Evolutionary conservation across 2,797 vertebrate genomes (phyloP).

Genomic region (Clarias fuscus): DNA sequence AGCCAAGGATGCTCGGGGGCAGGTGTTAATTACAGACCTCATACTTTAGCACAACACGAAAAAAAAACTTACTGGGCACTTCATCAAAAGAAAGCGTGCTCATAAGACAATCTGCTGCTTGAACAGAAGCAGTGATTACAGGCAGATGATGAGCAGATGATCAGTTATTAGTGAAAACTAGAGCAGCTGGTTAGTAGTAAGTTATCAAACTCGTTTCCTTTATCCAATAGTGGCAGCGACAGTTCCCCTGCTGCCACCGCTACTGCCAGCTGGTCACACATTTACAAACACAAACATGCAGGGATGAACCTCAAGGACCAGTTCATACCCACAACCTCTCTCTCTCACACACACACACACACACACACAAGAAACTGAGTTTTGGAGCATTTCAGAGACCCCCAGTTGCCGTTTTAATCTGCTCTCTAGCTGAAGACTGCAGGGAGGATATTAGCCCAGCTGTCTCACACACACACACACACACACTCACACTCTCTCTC

Average conservation of each 20-base stretch:
- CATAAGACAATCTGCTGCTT: background rate
- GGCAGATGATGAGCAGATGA: background rate
- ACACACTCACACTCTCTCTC: background rate
- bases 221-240: background rate
- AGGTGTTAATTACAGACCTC: constrained; percentile 25
- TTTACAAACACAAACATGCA: constrained; percentile 1
- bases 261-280: background rate
- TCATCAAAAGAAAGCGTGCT: background rate
- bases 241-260: constrained; percentile 18
- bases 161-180: background rate
- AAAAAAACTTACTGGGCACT: background rate
- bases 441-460: constrained; percentile 24
- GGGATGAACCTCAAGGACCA: constrained; percentile 4
- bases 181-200: constrained; percentile 23
- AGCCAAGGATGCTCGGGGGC: background rate
- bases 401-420: constrained; percentile 27
- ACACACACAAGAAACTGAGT: constrained; percentile 19
- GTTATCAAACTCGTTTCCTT: constrained; percentile 12
- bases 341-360: background rate
- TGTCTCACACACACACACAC: constrained; percentile 10
- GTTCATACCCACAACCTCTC: constrained; percentile 9
- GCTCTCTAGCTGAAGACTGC: constrained; percentile 17
- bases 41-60: background rate
- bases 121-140: background rate
- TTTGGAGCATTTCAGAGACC: constrained; percentile 26